Conservation (phyloP, 2,888 invertebrate species). For the Corbicula japonica region DNA sequence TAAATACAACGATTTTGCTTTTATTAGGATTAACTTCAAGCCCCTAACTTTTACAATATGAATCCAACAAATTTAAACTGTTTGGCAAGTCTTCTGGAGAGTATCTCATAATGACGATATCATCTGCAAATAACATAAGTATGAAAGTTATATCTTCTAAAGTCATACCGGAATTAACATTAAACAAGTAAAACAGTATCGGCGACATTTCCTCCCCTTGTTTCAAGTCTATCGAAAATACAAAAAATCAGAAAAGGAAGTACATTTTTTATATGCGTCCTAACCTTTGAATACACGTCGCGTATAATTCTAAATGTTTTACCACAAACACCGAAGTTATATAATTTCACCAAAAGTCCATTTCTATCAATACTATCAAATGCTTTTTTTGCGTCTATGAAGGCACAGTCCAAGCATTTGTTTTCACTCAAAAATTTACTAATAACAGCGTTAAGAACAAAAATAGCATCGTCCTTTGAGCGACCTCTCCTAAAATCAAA, state of each 20-base stretch:
- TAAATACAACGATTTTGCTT: too few relatives aligned
- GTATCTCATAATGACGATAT: too few relatives aligned
- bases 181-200: too few relatives aligned
- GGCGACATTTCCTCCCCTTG: constrained; percentile 25
- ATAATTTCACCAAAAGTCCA: constrained; percentile 27
- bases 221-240: background rate
- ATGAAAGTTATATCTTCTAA: too few relatives aligned
- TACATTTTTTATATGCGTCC: constrained; percentile 22
- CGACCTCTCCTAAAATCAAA: constrained; percentile 15
- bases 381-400: constrained; percentile 29
- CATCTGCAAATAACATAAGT: too few relatives aligned
- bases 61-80: too few relatives aligned
- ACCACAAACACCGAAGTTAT: constrained; percentile 18
- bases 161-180: too few relatives aligned
- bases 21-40: too few relatives aligned
- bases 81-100: too few relatives aligned
- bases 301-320: constrained; percentile 15
- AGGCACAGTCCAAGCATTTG: constrained; percentile 19
- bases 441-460: constrained; percentile 10
- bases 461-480: constrained; percentile 6
- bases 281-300: constrained; percentile 34
- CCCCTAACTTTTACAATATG: too few relatives aligned
- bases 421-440: constrained; percentile 2
- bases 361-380: constrained; percentile 33
- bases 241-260: constrained; percentile 15